phyloP scores from a whole-genome alignment of 2,797 vertebrate genomes.

The Ctenopoma kingsleyae region DNA sequence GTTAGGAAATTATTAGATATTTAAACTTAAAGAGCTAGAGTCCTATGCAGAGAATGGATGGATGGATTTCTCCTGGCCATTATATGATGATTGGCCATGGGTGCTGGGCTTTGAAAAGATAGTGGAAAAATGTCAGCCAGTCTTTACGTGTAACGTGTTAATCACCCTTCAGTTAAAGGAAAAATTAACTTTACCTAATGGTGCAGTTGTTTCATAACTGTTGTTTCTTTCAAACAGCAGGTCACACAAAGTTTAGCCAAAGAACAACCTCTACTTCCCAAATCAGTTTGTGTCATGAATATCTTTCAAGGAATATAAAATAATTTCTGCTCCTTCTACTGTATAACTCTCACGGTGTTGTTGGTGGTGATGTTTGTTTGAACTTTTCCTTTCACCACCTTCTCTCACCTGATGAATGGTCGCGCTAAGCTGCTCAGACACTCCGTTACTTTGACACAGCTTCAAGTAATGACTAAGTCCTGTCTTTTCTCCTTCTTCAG shows the following conservation, averaged over 20 bases:
- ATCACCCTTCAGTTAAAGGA: slow-evolving; percentile 54
- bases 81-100: slow-evolving; percentile 15
- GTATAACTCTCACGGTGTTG: slow-evolving; percentile 9
- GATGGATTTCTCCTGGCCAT: slow-evolving; percentile 9
- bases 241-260: slow-evolving; percentile 56
- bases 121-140: slow-evolving; percentile 48
- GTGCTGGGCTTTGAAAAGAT: slow-evolving; percentile 15
- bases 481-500: slow-evolving; percentile 53
- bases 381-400: slow-evolving; percentile 36
- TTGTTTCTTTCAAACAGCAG: slow-evolving; percentile 47
- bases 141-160: slow-evolving; percentile 57
- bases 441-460: slow-evolving; percentile 64
- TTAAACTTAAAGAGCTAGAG: slow-evolving; percentile 39
- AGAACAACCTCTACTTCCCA: slow-evolving; percentile 13
- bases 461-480: slow-evolving; percentile 42
- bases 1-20: slow-evolving; percentile 30
- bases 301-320: slow-evolving; percentile 8
- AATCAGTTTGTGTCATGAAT: slow-evolving; percentile 9
- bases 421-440: slow-evolving; percentile 35
- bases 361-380: slow-evolving; percentile 32
- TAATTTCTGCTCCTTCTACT: neutral
- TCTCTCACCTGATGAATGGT: slow-evolving; percentile 61
- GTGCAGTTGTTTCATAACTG: slow-evolving; percentile 45
- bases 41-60: slow-evolving; percentile 9
- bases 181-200: slow-evolving; percentile 50